Evolutionary conservation across 1,140 invertebrate species (phyloP).

Genomic region (Propsilocerus akamusi): DNA sequence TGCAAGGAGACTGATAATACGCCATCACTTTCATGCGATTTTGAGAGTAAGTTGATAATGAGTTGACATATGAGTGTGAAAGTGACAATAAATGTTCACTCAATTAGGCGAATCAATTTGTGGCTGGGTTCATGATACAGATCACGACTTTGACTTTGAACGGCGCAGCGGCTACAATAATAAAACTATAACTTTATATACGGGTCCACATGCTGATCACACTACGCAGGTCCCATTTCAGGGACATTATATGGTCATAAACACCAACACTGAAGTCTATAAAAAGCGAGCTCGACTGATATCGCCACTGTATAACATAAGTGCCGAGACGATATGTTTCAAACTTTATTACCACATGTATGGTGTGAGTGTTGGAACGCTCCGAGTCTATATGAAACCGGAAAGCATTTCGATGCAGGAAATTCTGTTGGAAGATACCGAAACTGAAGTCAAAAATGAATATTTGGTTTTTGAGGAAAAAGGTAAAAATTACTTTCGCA

Average conservation of each 20-base stretch:
- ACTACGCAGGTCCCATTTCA: slow-evolving; percentile 11
- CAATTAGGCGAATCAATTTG: slow-evolving; percentile 17
- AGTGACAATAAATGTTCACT: background rate
- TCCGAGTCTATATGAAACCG: slow-evolving; percentile 16
- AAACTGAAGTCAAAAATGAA: background rate
- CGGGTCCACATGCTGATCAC: slow-evolving; percentile 19
- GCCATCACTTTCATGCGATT: background rate
- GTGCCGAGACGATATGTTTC: slow-evolving; percentile 17
- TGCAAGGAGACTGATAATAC: slow-evolving; percentile 10
- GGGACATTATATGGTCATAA: slow-evolving; percentile 21
- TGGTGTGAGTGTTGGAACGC: slow-evolving; percentile 14
- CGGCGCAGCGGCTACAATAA: slow-evolving; percentile 11
- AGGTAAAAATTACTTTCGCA: background rate
- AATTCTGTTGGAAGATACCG: slow-evolving; percentile 9
- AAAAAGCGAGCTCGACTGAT: slow-evolving; percentile 10
- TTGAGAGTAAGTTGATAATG: background rate
- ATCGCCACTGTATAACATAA: slow-evolving; percentile 17
- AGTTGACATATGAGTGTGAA: background rate
- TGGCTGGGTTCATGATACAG: slow-evolving; percentile 13
- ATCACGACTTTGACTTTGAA: slow-evolving; percentile 9
- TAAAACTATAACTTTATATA: slow-evolving; percentile 9
- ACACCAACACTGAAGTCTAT: slow-evolving; percentile 7
- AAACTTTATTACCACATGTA: slow-evolving; percentile 20
- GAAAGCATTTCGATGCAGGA: slow-evolving; percentile 7
- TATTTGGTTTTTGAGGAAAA: background rate